Base-by-base conservation (phyloP, 2,797 vertebrate species). In the Lateolabrax maculatus region DNA sequence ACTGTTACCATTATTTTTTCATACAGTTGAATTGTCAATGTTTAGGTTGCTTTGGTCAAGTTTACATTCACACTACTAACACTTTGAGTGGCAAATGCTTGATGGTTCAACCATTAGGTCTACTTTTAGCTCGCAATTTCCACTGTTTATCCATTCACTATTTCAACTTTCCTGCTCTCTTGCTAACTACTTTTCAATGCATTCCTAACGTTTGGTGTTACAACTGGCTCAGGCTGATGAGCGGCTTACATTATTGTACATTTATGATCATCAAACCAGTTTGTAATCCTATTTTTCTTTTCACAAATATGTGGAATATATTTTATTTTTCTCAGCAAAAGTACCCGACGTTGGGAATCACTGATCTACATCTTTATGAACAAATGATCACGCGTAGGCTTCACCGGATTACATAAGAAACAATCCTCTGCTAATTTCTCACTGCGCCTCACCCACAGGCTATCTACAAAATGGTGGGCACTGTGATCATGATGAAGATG, bases 401-500 rank as follows among this genome's bases (percentile, higher is more conserved):
- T 62, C 48, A n/a, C 43, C 57, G 60, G 21, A 60, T 89, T 71
- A 77, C 71, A 75, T 80, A 62, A 80, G 12, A 49, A 70, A 46
- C 72, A 58, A 48, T 64, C 58, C 44, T 53, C 49, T 7, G 60
- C 36, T 90, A 79, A 86, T 86, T 77, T 82, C 81, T 81, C 75
- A 2, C 71, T 60, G 57, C 53, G n/a, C 84, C 74, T 84, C 25
- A 53, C 86, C 84, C 82, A 70, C 93, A 98, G 98, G 98, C 97
- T 25, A 99, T 99, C 93, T 99, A 99, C 94, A 99, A 99, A 93
- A 99, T 99, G 98, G 98, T 99, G 91, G 98, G 98, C 91, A 98
- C 97, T 2, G 98, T 99, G 95, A 99, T 99, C 92, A 99, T 99
- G 98, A 99, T 99, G 98, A 99, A 99, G 87, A 99, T 99, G 98